A percentile compares a stretch with the other conserved stretches of the same genome.
Conservation (phyloP, 2,113 vertebrate species). For the Paratilapia polleni region DNA sequence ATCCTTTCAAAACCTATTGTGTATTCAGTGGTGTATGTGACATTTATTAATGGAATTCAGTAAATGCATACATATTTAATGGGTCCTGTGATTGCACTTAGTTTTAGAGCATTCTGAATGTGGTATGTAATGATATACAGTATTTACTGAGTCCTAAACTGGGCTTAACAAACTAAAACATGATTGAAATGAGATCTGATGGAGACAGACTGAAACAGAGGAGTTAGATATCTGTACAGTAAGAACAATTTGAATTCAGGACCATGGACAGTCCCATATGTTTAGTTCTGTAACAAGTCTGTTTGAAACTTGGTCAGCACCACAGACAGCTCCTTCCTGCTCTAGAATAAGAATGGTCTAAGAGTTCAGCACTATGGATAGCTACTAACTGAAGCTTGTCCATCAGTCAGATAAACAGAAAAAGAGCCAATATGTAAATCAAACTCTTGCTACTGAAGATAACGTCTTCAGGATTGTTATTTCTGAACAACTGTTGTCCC, state of each 20-base stretch:
- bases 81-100: neutral
- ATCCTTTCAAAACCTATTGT: neutral
- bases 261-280: too few relatives aligned
- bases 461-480: too few relatives aligned
- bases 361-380: neutral
- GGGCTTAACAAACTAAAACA: neutral
- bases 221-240: too few relatives aligned
- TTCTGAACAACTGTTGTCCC: neutral
- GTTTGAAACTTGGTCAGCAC: neutral
- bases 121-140: neutral
- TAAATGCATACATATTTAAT: too few relatives aligned
- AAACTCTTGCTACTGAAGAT: too few relatives aligned
- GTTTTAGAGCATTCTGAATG: neutral
- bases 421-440: neutral
- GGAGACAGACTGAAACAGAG: too few relatives aligned
- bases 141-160: neutral
- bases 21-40: neutral
- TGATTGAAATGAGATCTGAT: neutral
- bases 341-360: neutral
- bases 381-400: neutral
- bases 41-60: too few relatives aligned
- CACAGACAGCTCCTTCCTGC: fast-evolving
- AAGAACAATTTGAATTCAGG: too few relatives aligned
- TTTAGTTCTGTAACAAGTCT: neutral
- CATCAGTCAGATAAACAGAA: neutral